A percentile compares a stretch with the other conserved stretches of the same genome.
Conservation (phyloP, 2,113 vertebrate genomes). For the Thunnus maccoyii region DNA sequence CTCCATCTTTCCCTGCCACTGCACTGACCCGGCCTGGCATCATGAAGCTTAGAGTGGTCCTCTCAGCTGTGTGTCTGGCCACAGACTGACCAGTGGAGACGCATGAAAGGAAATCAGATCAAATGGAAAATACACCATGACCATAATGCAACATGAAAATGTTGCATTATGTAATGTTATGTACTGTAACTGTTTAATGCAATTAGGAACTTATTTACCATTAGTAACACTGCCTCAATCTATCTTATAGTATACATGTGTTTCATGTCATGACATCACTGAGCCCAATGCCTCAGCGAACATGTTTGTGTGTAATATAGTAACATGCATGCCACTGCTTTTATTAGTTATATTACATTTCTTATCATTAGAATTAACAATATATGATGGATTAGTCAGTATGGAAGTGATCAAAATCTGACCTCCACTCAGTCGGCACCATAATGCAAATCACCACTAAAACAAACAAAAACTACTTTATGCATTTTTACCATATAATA, state of each 20-base stretch:
- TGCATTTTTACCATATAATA: background rate
- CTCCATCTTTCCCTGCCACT: background rate
- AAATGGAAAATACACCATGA: background rate
- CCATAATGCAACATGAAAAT: constrained; percentile 17
- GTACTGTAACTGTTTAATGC: constrained; percentile 7
- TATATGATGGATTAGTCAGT: background rate
- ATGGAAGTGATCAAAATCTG: background rate
- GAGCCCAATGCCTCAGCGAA: background rate
- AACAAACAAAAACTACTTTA: background rate
- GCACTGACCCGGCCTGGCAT: background rate
- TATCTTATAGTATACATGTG: too few relatives aligned
- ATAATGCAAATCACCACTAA: background rate
- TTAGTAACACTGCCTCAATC: background rate
- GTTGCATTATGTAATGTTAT: background rate
- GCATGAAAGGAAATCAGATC: background rate
- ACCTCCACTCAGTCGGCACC: background rate
- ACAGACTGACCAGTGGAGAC: constrained; percentile 30
- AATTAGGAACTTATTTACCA: background rate
- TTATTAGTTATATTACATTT: background rate
- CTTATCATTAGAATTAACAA: background rate
- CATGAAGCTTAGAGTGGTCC: background rate
- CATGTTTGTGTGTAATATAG: background rate
- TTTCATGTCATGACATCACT: background rate
- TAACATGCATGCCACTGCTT: background rate
- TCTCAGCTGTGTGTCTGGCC: constrained; percentile 17